Evolutionary conservation across 2,113 vertebrate species (phyloP), one percentile per base, ranked within the genome.

Genomic region (Nesogale talazaci): DNA sequence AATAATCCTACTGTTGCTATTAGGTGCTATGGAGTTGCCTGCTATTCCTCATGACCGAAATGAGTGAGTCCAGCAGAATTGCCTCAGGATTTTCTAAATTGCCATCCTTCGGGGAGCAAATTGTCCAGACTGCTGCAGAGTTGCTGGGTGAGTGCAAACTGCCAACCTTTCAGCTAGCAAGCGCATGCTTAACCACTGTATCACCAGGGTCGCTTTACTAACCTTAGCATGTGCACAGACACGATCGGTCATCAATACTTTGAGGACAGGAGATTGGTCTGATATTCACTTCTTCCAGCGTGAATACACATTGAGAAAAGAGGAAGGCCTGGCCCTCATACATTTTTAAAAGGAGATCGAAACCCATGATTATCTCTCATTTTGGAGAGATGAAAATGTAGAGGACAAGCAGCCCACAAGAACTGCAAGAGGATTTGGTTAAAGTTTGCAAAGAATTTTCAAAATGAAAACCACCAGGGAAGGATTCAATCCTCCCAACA

Each of bases 401-500:
- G 23, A 27, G 3, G n/a, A 7, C 15, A 72, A 91, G n/a, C 11
- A 17, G 61, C 4, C 61, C 63, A 29, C 14, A 72, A 84, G 83
- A 65, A 52, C 8, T 40, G 11, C 25, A 20, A 3, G 27, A 56
- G 59, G 52, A 59, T 86, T 72, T 88, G 59, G 46, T 76, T 69
- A 87, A 81, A 23, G 19, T 72, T 36, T 46, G 25, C 22, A 77
- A 85, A 86, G 74, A 81, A 46, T 46, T 77, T 70, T 57, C 40
- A 25, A 59, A 80, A 88, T 94, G 76, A 94, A 93, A 91, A 36
- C 11, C 69, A 77, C 4, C 34, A 76, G 4, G 36, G 56, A 84
- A 76, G 75, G 36, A 40, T 34, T n/a, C 31, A 27, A 22, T 42
- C 25, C 72, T 88, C 38, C 46, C 52, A 72, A 31, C 20, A 15